Percentiles rank a stretch among this genome's conserved stretches.
Evolutionary conservation across 2,888 invertebrate species (phyloP).

Genomic region (Eilema caniola): DNA sequence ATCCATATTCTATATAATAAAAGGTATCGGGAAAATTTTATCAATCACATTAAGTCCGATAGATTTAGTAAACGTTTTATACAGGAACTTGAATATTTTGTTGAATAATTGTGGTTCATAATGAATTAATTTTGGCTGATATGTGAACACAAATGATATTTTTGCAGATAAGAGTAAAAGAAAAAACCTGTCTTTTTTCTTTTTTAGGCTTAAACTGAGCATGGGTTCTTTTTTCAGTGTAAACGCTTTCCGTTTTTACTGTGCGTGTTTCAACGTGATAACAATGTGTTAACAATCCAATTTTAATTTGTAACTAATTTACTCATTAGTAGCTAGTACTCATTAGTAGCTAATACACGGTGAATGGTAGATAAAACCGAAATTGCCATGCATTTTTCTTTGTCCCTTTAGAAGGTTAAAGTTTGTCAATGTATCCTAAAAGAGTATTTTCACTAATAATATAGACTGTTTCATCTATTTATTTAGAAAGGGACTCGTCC

Average conservation of each 20-base stretch:
- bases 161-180: no score
- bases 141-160: background rate
- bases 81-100: no score
- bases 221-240: no score
- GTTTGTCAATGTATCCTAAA: background rate
- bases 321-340: no score
- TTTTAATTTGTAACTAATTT: no score
- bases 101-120: background rate
- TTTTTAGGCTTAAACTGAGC: no score
- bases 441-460: background rate
- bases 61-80: background rate
- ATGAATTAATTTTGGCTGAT: background rate
- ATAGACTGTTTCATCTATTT: background rate
- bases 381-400: background rate
- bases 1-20: conserved; percentile 18
- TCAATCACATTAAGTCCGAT: conserved; percentile 19
- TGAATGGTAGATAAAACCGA: background rate
- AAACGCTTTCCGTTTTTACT: no score
- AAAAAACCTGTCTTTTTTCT: no score
- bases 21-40: conserved; percentile 23
- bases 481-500: background rate
- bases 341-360: no score
- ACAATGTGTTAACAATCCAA: no score
- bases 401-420: background rate
- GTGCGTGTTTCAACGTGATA: no score